Base-by-base conservation (phyloP, 2,797 vertebrate genomes). In the Characodon lateralis region DNA sequence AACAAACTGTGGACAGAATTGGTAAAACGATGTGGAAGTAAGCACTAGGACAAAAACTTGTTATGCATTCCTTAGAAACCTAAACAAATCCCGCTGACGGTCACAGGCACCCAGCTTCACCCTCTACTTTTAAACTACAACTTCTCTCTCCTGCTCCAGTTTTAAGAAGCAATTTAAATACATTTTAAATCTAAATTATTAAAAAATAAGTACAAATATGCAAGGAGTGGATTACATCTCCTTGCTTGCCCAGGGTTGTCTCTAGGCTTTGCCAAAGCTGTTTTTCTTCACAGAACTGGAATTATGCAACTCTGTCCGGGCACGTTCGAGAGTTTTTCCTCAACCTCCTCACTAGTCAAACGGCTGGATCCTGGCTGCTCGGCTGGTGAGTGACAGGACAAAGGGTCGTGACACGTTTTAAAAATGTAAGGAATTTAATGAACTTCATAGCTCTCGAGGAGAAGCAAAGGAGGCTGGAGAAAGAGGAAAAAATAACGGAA, bases 361-460 rank as follows among this genome's bases (percentile, higher is more conserved):
- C 50, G 69, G 82, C 55, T 35, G 79, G 76, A 31, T 46, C 48
- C 58, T 2, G 71, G 89, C 85, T 84, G 80, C 88, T 55, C 2
- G 68, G 91, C 84, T 86, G 81, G 88, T 50, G 81, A 85, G 88
- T 75, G 70, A 86, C 77, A 6, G n/a, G n/a, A 80, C 76, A 82
- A 73, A 77, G 72, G 70, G 9, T 22, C 35, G 79, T 8, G 84
- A 80, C 69, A 26, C 81, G 85, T 78, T 55, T 16, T 50, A 28
- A 73, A 80, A 79, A 72, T 46, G 71, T 51, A 12, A 89, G 85
- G 86, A 92, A 92, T 91, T 90, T 90, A 88, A 88, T 88, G 78
- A 13, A 81, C 76, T 85, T 79, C 56, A 80, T 73, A 91, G 82
- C 61, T 74, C 3, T 35, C 66, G 35, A 12, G 69, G 46, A 12